Percentiles rank a stretch among this genome's conserved stretches.
These are phyloP conservation scores for Actinemys pallida DNA, from an alignment of 2,113 vertebrate genomes.

Conservation along the genomic window DNA sequence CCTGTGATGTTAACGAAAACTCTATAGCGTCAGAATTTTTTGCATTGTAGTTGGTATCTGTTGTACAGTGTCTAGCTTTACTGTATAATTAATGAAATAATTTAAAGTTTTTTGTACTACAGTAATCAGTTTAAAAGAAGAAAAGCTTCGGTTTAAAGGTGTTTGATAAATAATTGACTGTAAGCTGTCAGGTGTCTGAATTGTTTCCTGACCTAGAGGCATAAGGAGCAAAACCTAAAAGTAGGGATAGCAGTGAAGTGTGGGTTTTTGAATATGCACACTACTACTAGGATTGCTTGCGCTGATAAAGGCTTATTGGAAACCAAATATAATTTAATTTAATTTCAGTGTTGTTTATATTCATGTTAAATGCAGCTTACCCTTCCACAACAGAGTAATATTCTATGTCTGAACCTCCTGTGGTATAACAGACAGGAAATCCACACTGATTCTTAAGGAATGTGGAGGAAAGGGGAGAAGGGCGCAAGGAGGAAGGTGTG, in stretches of 20 bases:
- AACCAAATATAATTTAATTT: neutral
- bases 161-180: neutral
- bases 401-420: too few species aligned
- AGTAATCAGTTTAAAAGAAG: neutral
- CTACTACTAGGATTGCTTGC: neutral
- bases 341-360: too few species aligned
- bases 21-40: neutral
- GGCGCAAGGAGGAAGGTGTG: too few species aligned
- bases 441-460: too few species aligned
- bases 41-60: neutral
- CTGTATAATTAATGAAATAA: neutral
- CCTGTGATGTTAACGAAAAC: neutral
- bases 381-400: too few species aligned
- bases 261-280: neutral
- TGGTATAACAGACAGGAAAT: too few species aligned
- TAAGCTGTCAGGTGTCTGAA: neutral
- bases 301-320: neutral
- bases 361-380: too few species aligned
- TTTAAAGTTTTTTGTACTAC: neutral
- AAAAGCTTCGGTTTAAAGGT: neutral
- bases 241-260: neutral
- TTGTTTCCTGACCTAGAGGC: neutral
- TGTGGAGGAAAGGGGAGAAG: too few species aligned
- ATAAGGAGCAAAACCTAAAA: neutral
- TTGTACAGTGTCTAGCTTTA: neutral